Base-by-base conservation (phyloP, 1,140 invertebrate genomes). In the Drosophila fuyamai region DNA sequence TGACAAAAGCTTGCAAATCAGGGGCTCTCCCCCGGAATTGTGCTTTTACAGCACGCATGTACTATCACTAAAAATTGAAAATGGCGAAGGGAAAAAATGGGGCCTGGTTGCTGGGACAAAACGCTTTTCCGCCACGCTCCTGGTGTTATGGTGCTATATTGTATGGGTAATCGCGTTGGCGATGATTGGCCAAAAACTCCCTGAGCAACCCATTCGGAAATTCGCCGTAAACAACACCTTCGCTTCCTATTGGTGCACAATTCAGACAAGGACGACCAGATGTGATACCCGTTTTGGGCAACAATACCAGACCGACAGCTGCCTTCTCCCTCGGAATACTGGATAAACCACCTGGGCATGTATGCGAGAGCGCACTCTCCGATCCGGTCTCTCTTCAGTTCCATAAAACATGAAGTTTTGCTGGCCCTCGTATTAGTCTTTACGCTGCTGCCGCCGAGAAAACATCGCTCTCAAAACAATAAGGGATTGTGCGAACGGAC, bases 391-490 rank as follows among this genome's bases (percentile, higher is more conserved):
- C 44, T 51, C 53, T 38, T 18, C 51, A 60, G 51, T 74, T 77
- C 67, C 66, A 85, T 84, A 80, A 77, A 84, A 76, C 81, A 72
- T 72, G 73, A 65, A 68, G 74, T 67, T 68, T 65, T 6, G 56
- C 51, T 48, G 47, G 59, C 60, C 66, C 71, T 73, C 59, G 43
- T 61, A 70, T 58, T 79, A 84, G 81, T 84, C 62, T 29, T 36
- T 67, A 67, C 44, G 58, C 53, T 66, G 78, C 71, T 66, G 67
- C 54, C 82, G 74, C 32, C 78, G 82, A 81, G 75, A 78, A 65
- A 77, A 74, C 82, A 78, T 71, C 74, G 81, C 73, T 59, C 47
- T 41, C 29, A 8, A 46, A 47, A 47, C 13, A 29, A 47, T 18
- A 56, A n/a, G 54, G 29, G 16, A 61, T 18, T 41, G 13, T 60